Base-by-base conservation (phyloP, 1,140 invertebrate genomes). In the Aphidius gifuensis region DNA sequence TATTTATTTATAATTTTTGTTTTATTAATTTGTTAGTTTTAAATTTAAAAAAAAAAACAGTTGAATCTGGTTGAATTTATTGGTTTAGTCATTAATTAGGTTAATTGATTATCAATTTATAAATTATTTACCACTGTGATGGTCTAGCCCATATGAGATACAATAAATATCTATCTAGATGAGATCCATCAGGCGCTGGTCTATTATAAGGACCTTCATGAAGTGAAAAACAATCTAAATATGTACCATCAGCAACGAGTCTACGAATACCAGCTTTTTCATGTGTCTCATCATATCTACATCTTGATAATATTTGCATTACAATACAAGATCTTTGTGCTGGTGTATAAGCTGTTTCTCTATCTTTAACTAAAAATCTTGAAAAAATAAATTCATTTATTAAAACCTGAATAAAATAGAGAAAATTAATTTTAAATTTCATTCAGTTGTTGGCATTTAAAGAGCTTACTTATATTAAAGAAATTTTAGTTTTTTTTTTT, bases 101-200 rank as follows among this genome's bases (percentile, higher is more conserved):
- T 9, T 9, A 9, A 6, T 6, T 6, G 43, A 32, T 51, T 5
- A 4, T 51, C 7, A 51, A 51, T 39, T 23, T 51, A 5, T 51
- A 50, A 21, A 21, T 46, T 43, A 45, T 53, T 69, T 66, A 79
- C 87, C 92, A 93, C 73, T 90, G 91, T 2, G 83, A 84, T 32
- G 93, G 90, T 66, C 90, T 84, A 0, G 93, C 94, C 95, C 95
- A 98, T 76, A 96, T 90, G 39, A 92, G 79, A 74, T 93, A 95
- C 11, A 97, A 77, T 1, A 93, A 76, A 84, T 94, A 79, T 77
- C 92, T 82, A 74, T 93, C 90, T 57, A 90, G 85, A 9, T 86
- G 80, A 45, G 85, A 84, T 2, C 88, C 89, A 67, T 87, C 86
- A 6, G 84, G 75, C 32, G 84, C 81, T 5, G 90, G 85, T 48